A percentile compares a stretch with the other conserved stretches of the same genome.
Conservation (phyloP, 2,888 invertebrate genomes). For the Macrophya alboannulata region DNA sequence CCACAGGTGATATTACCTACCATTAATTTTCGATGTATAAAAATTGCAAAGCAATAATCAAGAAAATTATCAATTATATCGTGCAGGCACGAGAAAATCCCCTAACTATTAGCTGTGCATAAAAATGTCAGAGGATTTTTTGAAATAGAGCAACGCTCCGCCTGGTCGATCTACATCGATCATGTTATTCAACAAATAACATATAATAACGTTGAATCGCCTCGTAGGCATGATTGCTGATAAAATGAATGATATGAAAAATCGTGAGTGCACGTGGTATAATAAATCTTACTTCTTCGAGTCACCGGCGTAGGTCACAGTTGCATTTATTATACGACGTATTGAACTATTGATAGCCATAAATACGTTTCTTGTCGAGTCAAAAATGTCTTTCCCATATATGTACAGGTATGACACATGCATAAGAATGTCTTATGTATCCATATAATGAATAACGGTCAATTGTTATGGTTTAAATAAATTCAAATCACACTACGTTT, state of each 20-base stretch:
- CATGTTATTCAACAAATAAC: conserved; percentile 12
- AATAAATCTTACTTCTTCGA: neutral
- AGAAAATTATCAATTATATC: neutral
- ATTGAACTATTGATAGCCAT: neutral
- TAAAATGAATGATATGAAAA: neutral
- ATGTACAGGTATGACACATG: neutral
- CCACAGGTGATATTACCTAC: neutral
- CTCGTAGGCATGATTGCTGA: conserved; percentile 25
- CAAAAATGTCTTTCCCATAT: neutral
- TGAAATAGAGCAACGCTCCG: neutral
- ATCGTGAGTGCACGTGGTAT: neutral
- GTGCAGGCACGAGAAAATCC: neutral
- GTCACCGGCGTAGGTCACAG: conserved; percentile 21
- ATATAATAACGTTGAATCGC: conserved; percentile 10
- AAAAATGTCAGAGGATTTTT: conserved; percentile 4
- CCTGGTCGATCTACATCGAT: neutral
- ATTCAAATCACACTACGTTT: neutral
- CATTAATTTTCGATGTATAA: neutral
- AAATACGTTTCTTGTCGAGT: neutral
- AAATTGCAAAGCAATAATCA: neutral
- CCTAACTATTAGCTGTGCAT: neutral
- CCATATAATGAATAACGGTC: neutral
- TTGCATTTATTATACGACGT: conserved; percentile 16
- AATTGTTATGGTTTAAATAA: neutral
- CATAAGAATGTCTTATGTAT: neutral